phyloP scores from a whole-genome alignment of 2,888 invertebrate species.

The Lomographa bimaculata region DNA sequence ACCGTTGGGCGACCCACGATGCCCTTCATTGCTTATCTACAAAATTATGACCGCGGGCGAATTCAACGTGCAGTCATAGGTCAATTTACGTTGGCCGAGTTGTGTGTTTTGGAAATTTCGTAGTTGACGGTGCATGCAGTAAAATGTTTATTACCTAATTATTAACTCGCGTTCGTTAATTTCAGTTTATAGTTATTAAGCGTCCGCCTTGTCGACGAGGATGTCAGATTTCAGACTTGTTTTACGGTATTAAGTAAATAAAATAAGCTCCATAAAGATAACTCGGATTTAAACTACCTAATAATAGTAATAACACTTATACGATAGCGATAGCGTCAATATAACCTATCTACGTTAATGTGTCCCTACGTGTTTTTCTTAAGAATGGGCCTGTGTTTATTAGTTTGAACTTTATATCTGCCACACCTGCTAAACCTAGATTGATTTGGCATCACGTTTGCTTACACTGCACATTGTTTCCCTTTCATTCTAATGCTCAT shows the following conservation, averaged over 20 bases:
- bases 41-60: constrained; percentile 52
- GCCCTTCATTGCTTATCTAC: constrained; percentile 46
- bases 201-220: constrained; percentile 40
- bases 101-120: constrained; percentile 70
- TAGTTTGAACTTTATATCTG: too few species aligned
- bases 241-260: constrained; percentile 19
- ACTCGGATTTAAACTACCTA: too few species aligned
- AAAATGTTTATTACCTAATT: constrained; percentile 72
- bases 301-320: too few species aligned
- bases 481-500: constrained; percentile 3
- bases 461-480: too few species aligned
- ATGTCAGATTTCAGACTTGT: constrained; percentile 30
- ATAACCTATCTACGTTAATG: too few species aligned
- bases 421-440: too few species aligned
- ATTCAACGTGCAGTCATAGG: constrained; percentile 53
- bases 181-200: constrained; percentile 48
- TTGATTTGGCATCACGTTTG: too few species aligned
- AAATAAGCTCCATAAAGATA: constrained; percentile 3
- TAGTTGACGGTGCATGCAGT: constrained; percentile 66
- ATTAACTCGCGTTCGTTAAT: constrained; percentile 58
- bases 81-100: constrained; percentile 52
- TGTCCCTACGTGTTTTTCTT: too few species aligned
- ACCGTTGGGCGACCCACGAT: constrained; percentile 52
- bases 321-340: too few species aligned
- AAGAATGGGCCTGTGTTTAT: too few species aligned